Conservation (phyloP, 2,888 invertebrate species). For the Cabera pusaria region DNA sequence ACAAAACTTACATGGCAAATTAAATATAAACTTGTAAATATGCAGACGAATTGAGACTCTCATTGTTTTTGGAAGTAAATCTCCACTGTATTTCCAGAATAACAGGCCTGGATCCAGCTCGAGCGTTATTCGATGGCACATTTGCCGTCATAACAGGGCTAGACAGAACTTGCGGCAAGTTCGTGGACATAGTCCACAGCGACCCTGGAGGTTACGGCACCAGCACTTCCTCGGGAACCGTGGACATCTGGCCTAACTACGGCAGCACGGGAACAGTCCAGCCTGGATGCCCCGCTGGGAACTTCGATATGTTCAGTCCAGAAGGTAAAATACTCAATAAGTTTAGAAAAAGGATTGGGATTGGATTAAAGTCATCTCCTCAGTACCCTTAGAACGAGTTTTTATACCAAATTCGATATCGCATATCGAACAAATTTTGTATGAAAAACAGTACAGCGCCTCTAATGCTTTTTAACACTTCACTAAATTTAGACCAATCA, state of each 20-base stretch:
- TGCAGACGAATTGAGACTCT: no score
- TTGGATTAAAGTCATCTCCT: neutral
- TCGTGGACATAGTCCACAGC: slow-evolving; percentile 87
- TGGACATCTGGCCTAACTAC: slow-evolving; percentile 85
- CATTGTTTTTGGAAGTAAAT: no score
- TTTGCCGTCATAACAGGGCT: slow-evolving; percentile 53
- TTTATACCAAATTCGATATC: no score
- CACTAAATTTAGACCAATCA: no score
- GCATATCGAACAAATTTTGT: no score
- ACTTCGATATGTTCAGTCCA: slow-evolving; percentile 53
- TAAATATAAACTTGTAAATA: no score
- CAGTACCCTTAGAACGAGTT: no score
- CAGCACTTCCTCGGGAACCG: slow-evolving; percentile 72
- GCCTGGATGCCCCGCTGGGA: slow-evolving; percentile 78
- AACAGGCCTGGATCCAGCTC: slow-evolving; percentile 83
- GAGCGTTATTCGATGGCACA: slow-evolving; percentile 80
- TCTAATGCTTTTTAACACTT: no score
- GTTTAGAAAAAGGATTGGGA: no score
- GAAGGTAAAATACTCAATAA: slow-evolving; percentile 48
- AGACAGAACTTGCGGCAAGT: slow-evolving; percentile 77
- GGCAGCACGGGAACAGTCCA: slow-evolving; percentile 61
- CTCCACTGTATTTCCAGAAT: no score
- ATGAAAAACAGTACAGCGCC: no score
- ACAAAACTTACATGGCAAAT: no score
- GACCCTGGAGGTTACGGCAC: slow-evolving; percentile 84